Evolutionary conservation across 1,140 invertebrate species (phyloP).

Genomic region (Megalopta genalis): DNA sequence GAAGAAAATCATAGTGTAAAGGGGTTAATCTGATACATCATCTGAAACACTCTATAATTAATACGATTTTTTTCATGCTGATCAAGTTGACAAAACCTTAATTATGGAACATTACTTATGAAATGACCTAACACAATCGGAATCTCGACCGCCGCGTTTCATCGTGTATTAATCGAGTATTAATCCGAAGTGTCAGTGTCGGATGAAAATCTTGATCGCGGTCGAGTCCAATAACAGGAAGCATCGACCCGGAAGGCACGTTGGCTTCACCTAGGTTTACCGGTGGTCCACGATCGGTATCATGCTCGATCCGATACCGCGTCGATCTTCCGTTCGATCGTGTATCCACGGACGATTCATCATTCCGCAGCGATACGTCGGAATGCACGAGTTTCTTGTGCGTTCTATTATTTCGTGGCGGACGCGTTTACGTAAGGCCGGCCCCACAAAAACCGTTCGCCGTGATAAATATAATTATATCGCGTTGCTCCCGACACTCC

Average conservation of each 20-base stretch:
- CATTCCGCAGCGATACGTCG: conserved; percentile 6
- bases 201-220: no score
- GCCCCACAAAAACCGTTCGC: neutral
- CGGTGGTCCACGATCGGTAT: conserved; percentile 39
- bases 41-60: no score
- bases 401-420: conserved; percentile 15
- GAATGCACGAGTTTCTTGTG: conserved; percentile 22
- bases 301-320: conserved; percentile 18
- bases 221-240: conserved; percentile 9
- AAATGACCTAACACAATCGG: no score
- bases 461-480: conserved; percentile 53
- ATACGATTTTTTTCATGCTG: no score
- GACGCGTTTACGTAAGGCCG: conserved; percentile 26
- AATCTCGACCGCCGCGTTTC: no score
- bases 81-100: no score
- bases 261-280: conserved; percentile 17
- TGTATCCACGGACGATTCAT: conserved; percentile 27
- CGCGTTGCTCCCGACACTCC: conserved; percentile 27
- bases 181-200: no score
- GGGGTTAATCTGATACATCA: no score
- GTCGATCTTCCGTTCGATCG: conserved; percentile 36
- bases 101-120: no score
- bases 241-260: conserved; percentile 19
- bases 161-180: no score
- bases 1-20: no score